These are phyloP conservation scores for Macquaria australasica DNA, from an alignment of 2,113 vertebrate species.

Conservation along the genomic window DNA sequence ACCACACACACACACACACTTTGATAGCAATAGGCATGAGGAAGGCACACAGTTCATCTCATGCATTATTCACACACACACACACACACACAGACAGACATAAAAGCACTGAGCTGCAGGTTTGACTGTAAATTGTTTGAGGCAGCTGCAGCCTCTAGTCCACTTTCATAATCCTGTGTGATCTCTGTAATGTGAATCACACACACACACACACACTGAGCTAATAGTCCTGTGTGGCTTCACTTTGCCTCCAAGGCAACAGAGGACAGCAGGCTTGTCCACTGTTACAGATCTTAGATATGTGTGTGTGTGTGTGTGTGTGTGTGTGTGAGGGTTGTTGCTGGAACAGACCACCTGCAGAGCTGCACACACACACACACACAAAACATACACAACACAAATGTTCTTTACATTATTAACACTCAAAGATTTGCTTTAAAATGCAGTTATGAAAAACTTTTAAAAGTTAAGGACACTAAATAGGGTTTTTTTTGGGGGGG, in stretches of 20 bases:
- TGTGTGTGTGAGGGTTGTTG: not conserved
- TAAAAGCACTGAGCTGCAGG: slow-evolving; percentile 20
- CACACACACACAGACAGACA: slow-evolving; percentile 1
- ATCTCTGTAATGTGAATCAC: slow-evolving; percentile 32
- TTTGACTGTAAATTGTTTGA: slow-evolving; percentile 30
- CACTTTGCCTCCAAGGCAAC: slow-evolving; percentile 26
- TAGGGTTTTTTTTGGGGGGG: no score
- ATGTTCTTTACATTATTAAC: not conserved
- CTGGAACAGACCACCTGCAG: not conserved
- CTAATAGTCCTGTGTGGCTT: slow-evolving; percentile 5
- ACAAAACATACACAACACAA: not conserved
- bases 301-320: slow-evolving; percentile 24
- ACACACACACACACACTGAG: slow-evolving; percentile 14
- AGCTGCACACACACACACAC: not conserved
- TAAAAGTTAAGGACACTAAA: no score
- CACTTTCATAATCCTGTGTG: slow-evolving; percentile 45
- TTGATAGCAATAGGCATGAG: not conserved
- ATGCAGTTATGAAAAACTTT: not conserved
- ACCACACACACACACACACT: slow-evolving; percentile 14
- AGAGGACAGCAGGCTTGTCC: not conserved
- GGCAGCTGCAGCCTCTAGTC: slow-evolving; percentile 24
- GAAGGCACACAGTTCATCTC: not conserved
- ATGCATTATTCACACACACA: slow-evolving; percentile 48
- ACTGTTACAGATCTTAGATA: not conserved
- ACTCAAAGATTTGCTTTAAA: no score